Base-by-base conservation (phyloP, 2,797 vertebrate species). In the Diplodus sargus region DNA sequence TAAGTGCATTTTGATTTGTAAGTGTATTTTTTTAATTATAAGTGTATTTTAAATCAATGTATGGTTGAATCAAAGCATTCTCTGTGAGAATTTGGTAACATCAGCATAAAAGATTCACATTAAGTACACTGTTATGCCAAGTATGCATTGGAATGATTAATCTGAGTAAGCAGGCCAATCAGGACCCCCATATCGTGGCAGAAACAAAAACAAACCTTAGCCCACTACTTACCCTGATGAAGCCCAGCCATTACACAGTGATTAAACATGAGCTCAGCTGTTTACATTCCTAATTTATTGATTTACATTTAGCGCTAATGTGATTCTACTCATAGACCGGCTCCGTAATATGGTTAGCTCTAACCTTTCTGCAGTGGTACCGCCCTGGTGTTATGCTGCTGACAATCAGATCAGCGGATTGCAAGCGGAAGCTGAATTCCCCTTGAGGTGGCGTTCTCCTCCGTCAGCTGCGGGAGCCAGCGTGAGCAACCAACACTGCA, bases 211-310 rank as follows among this genome's bases (percentile, higher is more conserved):
- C 16, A 56, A 25, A 34, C 51, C 59, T 20, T 65, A 34, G 28
- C 42, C 17, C 17, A 18, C 64, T 71, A 69, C 76, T 86, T 86
- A 86, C 34, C 28, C 52, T 81, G 69, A 89, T 84, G 72, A 85
- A 85, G n/a, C 47, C 51, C 11, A 14, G 47, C 56, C 79, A 82
- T 87, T 78, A 83, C 56, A 78, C 70, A 73, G 61, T 84, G 75
- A 88, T 87, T 84, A 81, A 85, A 85, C 72, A 84, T 62, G 69
- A 78, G 70, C 45, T 87, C 61, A 79, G 79, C 86, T 76, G 64
- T 85, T 87, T 85, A 79, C 20, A 66, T 74, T 76, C 42, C 45
- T 59, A 62, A 85, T 87, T 74, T 85, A 87, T 80, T 72, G 75
- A 84, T 87, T 89, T 66, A 63, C 79, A 75, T 86, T 84, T 42